Evolutionary conservation across 1,140 invertebrate species (phyloP).

Genomic region (Orchesella cincta): DNA sequence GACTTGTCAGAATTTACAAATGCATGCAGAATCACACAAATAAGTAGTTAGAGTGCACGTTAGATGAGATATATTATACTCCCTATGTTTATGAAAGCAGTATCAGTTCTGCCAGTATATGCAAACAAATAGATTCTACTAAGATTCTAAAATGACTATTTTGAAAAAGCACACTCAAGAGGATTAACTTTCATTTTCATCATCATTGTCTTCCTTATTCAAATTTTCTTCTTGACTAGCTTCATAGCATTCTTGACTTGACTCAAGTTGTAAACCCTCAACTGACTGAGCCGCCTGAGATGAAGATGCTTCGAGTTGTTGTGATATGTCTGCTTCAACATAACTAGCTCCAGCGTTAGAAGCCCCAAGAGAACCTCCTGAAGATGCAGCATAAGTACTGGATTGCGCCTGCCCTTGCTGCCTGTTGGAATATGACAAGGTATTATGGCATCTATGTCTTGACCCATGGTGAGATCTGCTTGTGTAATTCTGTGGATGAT

Average conservation of each 20-base stretch:
- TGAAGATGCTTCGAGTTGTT: background rate
- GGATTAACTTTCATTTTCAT: background rate
- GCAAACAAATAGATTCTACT: background rate
- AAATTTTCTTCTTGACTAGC: background rate
- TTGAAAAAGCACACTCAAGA: background rate
- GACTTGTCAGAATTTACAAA: no score
- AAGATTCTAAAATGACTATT: background rate
- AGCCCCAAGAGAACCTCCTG: no score
- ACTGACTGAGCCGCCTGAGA: background rate
- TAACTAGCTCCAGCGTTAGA: no score
- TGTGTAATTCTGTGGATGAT: constrained; percentile 9
- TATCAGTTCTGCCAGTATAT: no score
- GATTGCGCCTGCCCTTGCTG: constrained; percentile 1
- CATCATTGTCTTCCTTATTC: background rate
- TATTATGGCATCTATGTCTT: background rate
- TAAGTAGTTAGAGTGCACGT: no score
- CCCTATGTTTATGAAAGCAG: no score
- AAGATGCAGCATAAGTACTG: no score
- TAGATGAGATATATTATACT: no score
- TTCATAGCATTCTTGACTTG: background rate
- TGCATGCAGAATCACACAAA: no score
- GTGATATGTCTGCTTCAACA: no score
- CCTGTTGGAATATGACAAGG: constrained; percentile 8
- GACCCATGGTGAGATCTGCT: constrained; percentile 30
- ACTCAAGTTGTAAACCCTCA: background rate